Evolutionary conservation across 2,888 invertebrate species (phyloP).

Genomic region (Cantharis lateralis): DNA sequence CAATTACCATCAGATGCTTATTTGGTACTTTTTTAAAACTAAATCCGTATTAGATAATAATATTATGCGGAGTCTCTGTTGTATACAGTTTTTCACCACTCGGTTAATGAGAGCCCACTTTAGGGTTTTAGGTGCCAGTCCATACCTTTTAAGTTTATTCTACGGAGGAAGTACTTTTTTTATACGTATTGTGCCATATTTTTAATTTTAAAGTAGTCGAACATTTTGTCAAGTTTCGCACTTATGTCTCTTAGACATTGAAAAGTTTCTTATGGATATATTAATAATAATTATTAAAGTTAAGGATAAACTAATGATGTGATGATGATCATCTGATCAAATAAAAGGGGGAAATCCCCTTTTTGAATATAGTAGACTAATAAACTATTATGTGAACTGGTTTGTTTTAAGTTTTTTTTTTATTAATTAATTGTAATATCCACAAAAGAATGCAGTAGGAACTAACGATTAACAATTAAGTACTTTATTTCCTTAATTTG

Average conservation of each 20-base stretch:
- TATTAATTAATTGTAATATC: neutral
- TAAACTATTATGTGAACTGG: conserved; percentile 70
- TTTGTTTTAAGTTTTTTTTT: conserved; percentile 9
- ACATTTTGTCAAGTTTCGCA: conserved; percentile 56
- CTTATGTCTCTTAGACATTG: conserved; percentile 55
- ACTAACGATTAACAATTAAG: conserved; percentile 4
- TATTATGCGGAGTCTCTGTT: no score
- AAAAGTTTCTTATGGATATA: conserved; percentile 53
- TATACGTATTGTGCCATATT: conserved; percentile 1
- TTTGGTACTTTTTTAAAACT: no score
- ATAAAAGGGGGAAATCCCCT: conserved; percentile 55
- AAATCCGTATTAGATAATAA: no score
- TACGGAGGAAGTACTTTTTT: neutral
- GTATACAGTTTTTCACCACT: neutral
- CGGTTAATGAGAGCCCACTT: neutral
- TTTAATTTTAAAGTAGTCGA: conserved; percentile 46
- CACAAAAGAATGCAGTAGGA: neutral
- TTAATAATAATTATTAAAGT: conserved; percentile 56
- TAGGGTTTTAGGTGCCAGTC: neutral
- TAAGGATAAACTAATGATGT: conserved; percentile 66
- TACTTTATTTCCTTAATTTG: conserved; percentile 10
- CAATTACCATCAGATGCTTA: neutral
- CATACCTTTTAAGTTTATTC: neutral
- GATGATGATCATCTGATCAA: conserved; percentile 73
- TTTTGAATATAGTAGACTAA: conserved; percentile 78